phyloP scores from a whole-genome alignment of 2,888 invertebrate genomes.

The Silvanus unidentatus region DNA sequence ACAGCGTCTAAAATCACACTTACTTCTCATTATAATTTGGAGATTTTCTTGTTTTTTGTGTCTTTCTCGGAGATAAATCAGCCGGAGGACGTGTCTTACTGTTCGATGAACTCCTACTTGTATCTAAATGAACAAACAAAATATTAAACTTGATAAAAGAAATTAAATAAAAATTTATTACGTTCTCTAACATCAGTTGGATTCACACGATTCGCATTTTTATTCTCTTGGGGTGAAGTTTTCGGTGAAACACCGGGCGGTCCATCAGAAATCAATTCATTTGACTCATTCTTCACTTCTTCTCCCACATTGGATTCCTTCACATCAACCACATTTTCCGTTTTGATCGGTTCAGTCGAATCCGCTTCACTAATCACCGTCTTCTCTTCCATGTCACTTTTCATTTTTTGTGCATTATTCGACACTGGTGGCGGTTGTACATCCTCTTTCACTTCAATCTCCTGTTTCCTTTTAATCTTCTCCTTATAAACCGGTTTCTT shows the following conservation, averaged over 20 bases:
- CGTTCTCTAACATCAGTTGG: constrained; percentile 1
- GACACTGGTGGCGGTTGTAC: constrained; percentile 12
- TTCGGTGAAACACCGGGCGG: constrained; percentile 42
- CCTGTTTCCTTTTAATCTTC: constrained; percentile 15
- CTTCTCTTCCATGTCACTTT: constrained; percentile 33
- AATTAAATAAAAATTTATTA: no score
- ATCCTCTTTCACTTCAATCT: constrained; percentile 5
- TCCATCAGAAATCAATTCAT: constrained; percentile 30
- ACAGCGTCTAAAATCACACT: neutral
- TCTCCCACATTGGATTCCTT: neutral
- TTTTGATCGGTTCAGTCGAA: constrained; percentile 42
- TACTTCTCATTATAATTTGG: no score
- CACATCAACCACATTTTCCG: constrained; percentile 7
- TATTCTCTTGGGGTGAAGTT: constrained; percentile 8
- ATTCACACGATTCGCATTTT: constrained; percentile 22
- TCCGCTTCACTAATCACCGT: constrained; percentile 46
- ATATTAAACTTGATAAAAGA: neutral
- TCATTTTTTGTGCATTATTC: constrained; percentile 20
- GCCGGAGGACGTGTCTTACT: constrained; percentile 3
- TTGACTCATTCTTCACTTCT: constrained; percentile 8
- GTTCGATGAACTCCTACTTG: neutral
- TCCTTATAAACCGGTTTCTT: constrained; percentile 43
- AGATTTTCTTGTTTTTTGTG: constrained; percentile 34
- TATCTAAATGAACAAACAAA: neutral
- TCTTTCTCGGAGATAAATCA: constrained; percentile 21